Evolutionary conservation across 2,113 vertebrate species (phyloP).

Genomic region (Pseudois nayaur): DNA sequence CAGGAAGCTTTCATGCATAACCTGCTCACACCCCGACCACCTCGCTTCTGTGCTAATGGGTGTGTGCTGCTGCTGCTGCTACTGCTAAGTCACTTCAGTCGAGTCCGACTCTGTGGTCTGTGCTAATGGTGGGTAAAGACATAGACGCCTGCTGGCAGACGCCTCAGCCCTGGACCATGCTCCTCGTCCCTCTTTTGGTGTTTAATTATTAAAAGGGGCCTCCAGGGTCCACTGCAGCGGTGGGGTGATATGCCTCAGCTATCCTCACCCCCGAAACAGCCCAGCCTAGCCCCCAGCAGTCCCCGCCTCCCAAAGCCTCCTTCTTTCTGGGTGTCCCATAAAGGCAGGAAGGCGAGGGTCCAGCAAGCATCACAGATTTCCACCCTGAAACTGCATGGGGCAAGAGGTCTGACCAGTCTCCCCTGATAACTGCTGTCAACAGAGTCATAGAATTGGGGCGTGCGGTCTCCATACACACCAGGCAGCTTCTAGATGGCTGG

Average conservation of each 20-base stretch:
- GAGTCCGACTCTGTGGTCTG: not conserved
- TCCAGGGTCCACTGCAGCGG: not conserved
- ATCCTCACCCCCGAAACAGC: not conserved
- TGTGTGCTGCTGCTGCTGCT: not conserved
- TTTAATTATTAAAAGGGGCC: not conserved
- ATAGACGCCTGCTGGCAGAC: accelerated
- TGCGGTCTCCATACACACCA: accelerated
- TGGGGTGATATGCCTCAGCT: accelerated
- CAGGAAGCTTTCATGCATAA: accelerated
- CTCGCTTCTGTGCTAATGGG: not conserved
- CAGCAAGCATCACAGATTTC: not conserved
- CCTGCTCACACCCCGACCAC: not conserved
- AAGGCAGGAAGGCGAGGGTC: not conserved
- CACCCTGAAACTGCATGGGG: not conserved
- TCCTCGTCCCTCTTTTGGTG: not conserved
- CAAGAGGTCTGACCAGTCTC: too few relatives aligned
- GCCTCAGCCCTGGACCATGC: accelerated
- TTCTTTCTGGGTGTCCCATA: not conserved
- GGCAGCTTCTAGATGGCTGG: not conserved
- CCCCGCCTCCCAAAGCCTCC: not conserved
- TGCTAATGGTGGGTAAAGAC: not conserved
- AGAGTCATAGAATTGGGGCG: accelerated
- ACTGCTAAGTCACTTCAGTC: too few relatives aligned
- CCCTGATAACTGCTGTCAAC: accelerated
- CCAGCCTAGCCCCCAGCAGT: not conserved